A percentile compares a stretch with the other conserved stretches of the same genome.
Conservation (phyloP, 2,888 invertebrate species). For the Strigamia transsilvanica region DNA sequence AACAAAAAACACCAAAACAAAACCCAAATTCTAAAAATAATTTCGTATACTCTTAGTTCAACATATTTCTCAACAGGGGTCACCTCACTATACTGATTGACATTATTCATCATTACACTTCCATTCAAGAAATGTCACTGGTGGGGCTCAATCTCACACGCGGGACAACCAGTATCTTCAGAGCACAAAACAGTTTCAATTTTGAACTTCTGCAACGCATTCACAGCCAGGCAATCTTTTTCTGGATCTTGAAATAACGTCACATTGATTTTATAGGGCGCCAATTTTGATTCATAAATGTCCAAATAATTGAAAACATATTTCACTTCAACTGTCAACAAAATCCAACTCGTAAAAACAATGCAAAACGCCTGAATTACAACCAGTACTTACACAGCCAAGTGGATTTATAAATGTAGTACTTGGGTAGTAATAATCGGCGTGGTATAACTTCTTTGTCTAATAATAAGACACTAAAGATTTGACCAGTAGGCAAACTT, state of each 20-base stretch:
- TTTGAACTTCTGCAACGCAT: background rate
- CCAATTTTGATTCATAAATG: background rate
- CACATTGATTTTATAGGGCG: background rate
- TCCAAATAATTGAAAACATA: constrained; percentile 22
- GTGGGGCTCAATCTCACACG: background rate
- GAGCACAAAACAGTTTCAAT: background rate
- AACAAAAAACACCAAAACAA: too few species aligned
- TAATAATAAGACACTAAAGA: background rate
- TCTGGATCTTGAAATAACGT: constrained; percentile 9
- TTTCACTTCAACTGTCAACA: background rate
- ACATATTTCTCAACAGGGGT: too few species aligned
- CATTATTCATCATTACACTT: too few species aligned
- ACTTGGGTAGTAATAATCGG: background rate
- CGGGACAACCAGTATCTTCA: background rate
- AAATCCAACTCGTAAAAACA: background rate
- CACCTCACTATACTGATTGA: too few species aligned
- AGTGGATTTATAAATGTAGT: background rate
- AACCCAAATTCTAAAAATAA: too few species aligned
- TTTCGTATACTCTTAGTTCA: too few species aligned
- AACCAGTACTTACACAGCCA: background rate
- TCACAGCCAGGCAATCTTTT: background rate
- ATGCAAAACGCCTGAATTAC: background rate
- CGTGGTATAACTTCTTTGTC: background rate
- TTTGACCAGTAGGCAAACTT: background rate
- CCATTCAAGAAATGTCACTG: too few species aligned